Evolutionary conservation across 2,797 vertebrate genomes (phyloP).

Genomic region (Molossus molossus): DNA sequence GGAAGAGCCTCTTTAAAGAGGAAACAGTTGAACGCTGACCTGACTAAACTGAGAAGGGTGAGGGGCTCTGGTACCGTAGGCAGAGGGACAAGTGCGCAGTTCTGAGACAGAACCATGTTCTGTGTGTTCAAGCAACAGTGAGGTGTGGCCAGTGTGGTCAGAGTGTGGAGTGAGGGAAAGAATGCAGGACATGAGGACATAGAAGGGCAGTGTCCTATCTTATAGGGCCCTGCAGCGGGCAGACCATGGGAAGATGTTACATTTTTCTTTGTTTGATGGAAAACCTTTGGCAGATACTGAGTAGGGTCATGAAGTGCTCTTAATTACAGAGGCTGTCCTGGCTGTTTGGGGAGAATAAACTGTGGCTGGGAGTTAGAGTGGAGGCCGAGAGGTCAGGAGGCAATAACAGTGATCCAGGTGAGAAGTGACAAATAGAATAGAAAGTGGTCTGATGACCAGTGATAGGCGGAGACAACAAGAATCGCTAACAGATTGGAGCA

Average conservation of each 20-base stretch:
- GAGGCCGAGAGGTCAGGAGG: background rate
- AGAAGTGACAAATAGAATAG: background rate
- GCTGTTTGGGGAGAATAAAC: background rate
- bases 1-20: background rate
- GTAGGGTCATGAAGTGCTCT: background rate
- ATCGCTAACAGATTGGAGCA: background rate
- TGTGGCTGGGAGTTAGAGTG: background rate
- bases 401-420: background rate
- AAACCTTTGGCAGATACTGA: constrained; percentile 9
- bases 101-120: background rate
- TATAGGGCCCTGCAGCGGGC: background rate
- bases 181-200: background rate
- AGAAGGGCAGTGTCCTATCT: fast-evolving
- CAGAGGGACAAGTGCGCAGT: background rate
- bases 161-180: background rate
- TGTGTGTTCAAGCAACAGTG: background rate
- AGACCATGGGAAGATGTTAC: background rate
- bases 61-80: background rate
- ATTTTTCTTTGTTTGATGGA: background rate
- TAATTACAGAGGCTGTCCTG: background rate
- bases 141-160: background rate
- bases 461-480: background rate
- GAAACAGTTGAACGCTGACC: background rate
- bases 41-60: background rate
- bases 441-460: background rate